Conservation (phyloP, 2,888 invertebrate species). For the Coelopa pilipes region DNA sequence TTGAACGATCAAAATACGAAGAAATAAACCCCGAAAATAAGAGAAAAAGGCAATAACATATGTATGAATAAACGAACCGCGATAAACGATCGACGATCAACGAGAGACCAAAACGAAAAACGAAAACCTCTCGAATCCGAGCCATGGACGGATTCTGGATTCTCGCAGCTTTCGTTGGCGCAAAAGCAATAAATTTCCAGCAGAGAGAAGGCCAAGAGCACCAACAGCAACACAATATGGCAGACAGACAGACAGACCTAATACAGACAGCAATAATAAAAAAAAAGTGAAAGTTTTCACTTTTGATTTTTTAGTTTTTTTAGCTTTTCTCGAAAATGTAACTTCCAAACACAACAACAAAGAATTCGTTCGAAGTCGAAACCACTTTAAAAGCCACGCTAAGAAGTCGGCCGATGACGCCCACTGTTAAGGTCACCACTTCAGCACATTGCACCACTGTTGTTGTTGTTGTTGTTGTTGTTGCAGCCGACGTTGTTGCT, state of each 20-base stretch:
- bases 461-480: too few relatives aligned
- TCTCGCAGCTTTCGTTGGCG: too few relatives aligned
- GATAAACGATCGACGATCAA: slow-evolving; percentile 2
- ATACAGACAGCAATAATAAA: neutral
- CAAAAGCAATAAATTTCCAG: too few relatives aligned
- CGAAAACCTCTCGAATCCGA: too few relatives aligned
- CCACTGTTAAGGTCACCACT: slow-evolving; percentile 13
- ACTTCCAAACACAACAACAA: neutral
- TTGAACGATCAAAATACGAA: neutral
- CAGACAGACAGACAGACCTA: neutral
- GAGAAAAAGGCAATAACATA: neutral
- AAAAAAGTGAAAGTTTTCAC: slow-evolving; percentile 30
- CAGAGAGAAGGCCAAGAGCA: neutral
- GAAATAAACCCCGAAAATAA: neutral
- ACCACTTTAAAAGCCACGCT: neutral
- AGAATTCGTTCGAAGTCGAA: neutral
- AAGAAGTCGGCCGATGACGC: slow-evolving; percentile 10
- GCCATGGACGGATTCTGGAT: too few relatives aligned
- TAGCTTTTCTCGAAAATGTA: neutral
- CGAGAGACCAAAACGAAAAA: too few relatives aligned
- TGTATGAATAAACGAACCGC: neutral
- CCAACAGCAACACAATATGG: neutral
- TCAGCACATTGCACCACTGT: too few relatives aligned
- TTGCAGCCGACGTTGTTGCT: too few relatives aligned
- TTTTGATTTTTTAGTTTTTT: slow-evolving; percentile 4